These are phyloP conservation scores for Euura lappo DNA, from an alignment of 1,140 invertebrate species.

Conservation along the genomic window DNA sequence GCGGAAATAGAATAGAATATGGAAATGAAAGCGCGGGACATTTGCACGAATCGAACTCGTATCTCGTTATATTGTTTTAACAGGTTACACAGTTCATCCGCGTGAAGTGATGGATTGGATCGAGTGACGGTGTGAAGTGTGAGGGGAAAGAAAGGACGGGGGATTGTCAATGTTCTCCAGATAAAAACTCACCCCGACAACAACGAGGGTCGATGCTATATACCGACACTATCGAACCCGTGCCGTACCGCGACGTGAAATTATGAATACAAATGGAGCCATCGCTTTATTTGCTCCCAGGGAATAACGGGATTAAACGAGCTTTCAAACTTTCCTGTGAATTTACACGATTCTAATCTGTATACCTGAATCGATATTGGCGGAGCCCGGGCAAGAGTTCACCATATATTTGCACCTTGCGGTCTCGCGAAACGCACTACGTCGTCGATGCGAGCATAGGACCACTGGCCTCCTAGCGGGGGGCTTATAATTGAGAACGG, in stretches of 20 bases:
- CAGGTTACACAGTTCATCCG: not conserved
- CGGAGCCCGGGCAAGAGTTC: not conserved
- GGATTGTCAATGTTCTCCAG: not conserved
- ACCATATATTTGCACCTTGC: not conserved
- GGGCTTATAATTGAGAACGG: too few relatives aligned
- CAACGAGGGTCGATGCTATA: not conserved
- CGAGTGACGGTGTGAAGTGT: not conserved
- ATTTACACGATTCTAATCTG: not conserved
- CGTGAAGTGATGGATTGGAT: not conserved
- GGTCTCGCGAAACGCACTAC: too few relatives aligned
- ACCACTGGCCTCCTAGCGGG: too few relatives aligned
- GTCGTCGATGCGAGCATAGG: too few relatives aligned
- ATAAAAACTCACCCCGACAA: not conserved
- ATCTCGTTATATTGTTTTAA: not conserved
- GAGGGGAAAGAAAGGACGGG: not conserved
- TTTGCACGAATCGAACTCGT: not conserved
- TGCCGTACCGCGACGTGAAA: not conserved
- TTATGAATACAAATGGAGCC: constrained; percentile 7
- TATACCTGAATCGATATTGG: not conserved
- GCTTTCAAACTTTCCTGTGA: constrained; percentile 1
- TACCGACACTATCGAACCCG: not conserved
- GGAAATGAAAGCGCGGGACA: too few relatives aligned
- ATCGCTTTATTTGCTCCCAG: not conserved
- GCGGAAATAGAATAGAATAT: too few relatives aligned
- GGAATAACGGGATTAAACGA: constrained; percentile 5